Evolutionary conservation across 1,140 invertebrate species (phyloP).

Genomic region (Brachionus rotundiformis): DNA sequence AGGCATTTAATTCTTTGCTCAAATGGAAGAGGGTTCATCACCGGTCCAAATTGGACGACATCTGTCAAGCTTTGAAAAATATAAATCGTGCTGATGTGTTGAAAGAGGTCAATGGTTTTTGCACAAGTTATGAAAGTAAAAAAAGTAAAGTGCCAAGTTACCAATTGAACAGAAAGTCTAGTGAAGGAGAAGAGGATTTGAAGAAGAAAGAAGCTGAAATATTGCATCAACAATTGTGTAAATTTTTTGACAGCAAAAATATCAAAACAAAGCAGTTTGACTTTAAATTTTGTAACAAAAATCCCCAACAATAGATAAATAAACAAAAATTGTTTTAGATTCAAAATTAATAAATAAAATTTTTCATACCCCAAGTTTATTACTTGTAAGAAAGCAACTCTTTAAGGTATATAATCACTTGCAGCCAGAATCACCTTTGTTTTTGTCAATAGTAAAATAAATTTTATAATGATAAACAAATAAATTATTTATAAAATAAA

Average conservation of each 20-base stretch:
- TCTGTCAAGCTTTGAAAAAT: conserved; percentile 55
- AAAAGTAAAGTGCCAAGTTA: background rate
- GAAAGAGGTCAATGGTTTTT: conserved; percentile 52
- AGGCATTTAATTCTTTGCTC: conserved; percentile 55
- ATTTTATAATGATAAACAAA: no score
- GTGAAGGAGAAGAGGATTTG: background rate
- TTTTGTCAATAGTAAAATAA: no score
- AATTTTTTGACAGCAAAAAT: conserved; percentile 32
- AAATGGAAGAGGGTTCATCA: conserved; percentile 59
- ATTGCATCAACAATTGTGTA: conserved; percentile 17
- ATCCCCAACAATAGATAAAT: background rate
- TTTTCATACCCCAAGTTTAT: no score
- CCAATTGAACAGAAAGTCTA: conserved; percentile 16
- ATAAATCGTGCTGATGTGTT: conserved; percentile 56
- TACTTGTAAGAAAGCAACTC: no score
- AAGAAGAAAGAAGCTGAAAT: conserved; percentile 25
- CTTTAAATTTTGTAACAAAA: background rate
- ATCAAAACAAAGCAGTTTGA: conserved; percentile 37
- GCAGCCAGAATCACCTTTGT: no score
- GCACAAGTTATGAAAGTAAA: background rate
- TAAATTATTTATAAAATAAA: no score
- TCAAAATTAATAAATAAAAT: no score
- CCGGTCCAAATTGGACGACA: conserved; percentile 57
- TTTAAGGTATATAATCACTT: no score
- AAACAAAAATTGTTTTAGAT: no score